Base-by-base conservation (phyloP, 2,113 vertebrate species). In the Eolophus roseicapilla region DNA sequence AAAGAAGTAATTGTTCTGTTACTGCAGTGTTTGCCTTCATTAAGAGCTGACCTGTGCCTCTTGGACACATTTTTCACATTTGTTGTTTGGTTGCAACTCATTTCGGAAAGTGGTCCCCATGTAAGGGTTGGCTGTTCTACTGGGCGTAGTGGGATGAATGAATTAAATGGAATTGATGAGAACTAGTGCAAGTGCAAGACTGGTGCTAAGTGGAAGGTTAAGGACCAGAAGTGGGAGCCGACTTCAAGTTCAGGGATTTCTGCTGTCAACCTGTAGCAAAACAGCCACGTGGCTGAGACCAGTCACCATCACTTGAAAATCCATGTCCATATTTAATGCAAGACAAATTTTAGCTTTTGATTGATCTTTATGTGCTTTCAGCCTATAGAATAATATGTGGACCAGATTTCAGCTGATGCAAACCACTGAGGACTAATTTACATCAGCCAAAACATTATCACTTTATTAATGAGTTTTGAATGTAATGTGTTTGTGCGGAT, bases 401-500 rank as follows among this genome's bases (percentile, higher is more conserved):
- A 39, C 49, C 44, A 69, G 49, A 39, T 80, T 80, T 83, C 31
- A 11, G 59, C 71, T 93, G 82, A 33, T 83, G 57, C 39, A 67
- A 80, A 47, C 46, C 2, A 8, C 67, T n/a, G 12, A 88, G 46
- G 88, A 49, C 92, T 92, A 15, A 50, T 88, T 80, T 69, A 33
- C 29, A 18, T 86, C 88, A 62, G 49, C 53, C 6, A 8, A 18
- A 50, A 27, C 27, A 3, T 76, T 59, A 65, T 68, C 41, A 14
- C 2, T 11, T 53, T 81, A 62, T 91, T 74, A 70, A 90, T 77
- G 92, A 92, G 46, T 86, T 90, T 83, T 46, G 49, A 88, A 20
- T 24, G 39, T 59, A 46, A 50, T 41, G 44, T 84, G 53, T 77
- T 87, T 87, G 35, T 70, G 67, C 3, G 46, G 64, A 33, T 94